Conservation (phyloP, 2,888 invertebrate species). For the Pseudococcus longispinus region DNA sequence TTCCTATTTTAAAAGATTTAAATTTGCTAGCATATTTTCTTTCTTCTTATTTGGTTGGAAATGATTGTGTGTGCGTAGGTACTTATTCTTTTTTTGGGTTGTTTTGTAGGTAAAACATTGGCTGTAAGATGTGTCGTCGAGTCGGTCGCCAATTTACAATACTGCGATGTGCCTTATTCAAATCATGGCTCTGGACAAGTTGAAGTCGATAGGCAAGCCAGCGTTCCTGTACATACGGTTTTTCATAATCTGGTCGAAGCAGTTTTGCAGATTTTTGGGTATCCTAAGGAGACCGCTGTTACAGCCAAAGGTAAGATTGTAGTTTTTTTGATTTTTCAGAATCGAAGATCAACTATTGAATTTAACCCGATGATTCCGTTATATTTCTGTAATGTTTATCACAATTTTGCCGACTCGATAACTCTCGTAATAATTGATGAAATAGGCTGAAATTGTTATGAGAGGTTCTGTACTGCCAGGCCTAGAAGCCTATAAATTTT, state of each 20-base stretch:
- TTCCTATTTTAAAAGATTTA: slow-evolving; percentile 27
- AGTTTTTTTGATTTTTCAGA: background rate
- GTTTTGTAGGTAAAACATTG: slow-evolving; percentile 73
- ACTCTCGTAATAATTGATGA: too few relatives aligned
- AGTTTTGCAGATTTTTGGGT: slow-evolving; percentile 89
- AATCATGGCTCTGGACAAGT: slow-evolving; percentile 63
- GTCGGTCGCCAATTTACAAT: slow-evolving; percentile 68
- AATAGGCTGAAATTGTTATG: too few relatives aligned
- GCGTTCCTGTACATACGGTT: slow-evolving; percentile 88
- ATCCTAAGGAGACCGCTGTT: slow-evolving; percentile 82
- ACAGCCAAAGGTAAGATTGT: slow-evolving; percentile 75
- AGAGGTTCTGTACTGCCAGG: too few relatives aligned
- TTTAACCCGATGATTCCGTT: too few relatives aligned
- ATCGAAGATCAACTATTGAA: background rate
- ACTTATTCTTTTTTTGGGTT: background rate
- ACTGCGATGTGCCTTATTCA: slow-evolving; percentile 61
- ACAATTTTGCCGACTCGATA: too few relatives aligned
- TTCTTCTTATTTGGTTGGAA: too few relatives aligned
- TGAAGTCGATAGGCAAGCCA: slow-evolving; percentile 94
- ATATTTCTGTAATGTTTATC: too few relatives aligned
- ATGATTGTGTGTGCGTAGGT: background rate
- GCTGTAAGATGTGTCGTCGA: slow-evolving; percentile 97
- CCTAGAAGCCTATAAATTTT: too few relatives aligned
- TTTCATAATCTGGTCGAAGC: slow-evolving; percentile 90
- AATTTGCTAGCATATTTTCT: background rate